Percentiles rank a stretch among this genome's conserved stretches.
These are phyloP conservation scores for Ara ararauna DNA, from an alignment of 2,797 vertebrate species.

Conservation along the genomic window DNA sequence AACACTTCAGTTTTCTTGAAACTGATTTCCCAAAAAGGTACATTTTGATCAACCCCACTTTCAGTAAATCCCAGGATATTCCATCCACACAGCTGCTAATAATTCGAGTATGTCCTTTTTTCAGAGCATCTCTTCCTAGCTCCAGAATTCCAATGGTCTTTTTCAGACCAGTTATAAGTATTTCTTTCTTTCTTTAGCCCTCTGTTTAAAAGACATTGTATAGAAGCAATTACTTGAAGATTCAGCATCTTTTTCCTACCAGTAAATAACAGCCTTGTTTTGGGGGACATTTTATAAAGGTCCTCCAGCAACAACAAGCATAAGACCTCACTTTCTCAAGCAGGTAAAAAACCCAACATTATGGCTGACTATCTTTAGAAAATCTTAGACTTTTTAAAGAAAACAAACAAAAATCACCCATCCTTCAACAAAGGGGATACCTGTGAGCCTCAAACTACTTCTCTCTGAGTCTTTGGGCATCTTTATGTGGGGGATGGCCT, in stretches of 20 bases:
- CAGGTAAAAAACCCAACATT: not conserved
- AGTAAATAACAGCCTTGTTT: not conserved
- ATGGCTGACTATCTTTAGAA: not conserved
- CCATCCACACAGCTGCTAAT: not conserved
- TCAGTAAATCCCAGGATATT: not conserved
- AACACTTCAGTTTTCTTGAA: not conserved
- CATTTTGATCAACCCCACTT: not conserved
- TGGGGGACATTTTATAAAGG: not conserved
- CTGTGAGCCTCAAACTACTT: not conserved
- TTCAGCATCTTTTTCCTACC: not conserved
- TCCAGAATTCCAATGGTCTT: not conserved
- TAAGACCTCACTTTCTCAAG: not conserved
- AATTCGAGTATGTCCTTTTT: not conserved
- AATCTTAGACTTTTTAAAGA: not conserved
- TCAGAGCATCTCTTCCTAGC: not conserved
- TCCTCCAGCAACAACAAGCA: not conserved
- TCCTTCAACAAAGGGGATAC: not conserved
- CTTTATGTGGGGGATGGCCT: not conserved
- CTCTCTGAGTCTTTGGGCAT: not conserved
- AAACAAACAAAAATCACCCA: not conserved
- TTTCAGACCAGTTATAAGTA: not conserved
- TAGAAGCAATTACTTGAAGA: not conserved
- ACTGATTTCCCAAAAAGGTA: not conserved
- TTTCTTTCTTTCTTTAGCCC: not conserved
- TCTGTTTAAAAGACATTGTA: not conserved